phyloP scores from a whole-genome alignment of 1,140 invertebrate species.

The Sycophila sp. region DNA sequence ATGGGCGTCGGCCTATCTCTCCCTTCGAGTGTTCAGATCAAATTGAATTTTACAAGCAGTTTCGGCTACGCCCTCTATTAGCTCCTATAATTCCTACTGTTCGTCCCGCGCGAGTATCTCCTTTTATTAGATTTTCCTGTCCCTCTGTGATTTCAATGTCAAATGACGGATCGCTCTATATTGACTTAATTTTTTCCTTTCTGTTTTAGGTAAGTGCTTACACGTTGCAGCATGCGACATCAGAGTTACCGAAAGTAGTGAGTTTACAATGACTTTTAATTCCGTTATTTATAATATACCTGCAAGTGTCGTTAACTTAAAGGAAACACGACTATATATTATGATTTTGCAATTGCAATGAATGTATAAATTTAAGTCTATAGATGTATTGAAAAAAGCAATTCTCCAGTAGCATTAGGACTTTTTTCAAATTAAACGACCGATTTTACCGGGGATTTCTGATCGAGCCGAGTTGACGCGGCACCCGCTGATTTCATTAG shows the following conservation, averaged over 20 bases:
- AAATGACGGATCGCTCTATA: conserved; percentile 22
- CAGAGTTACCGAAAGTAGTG: background rate
- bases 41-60: conserved; percentile 48
- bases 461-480: conserved; percentile 34
- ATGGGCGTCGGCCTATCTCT: background rate
- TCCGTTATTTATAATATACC: too few species aligned
- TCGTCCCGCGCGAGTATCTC: background rate
- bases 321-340: too few species aligned
- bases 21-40: background rate
- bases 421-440: too few species aligned
- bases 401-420: too few species aligned
- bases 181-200: conserved; percentile 19
- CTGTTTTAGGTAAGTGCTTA: conserved; percentile 53
- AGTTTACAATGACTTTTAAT: background rate
- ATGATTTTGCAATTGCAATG: too few species aligned
- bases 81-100: conserved; percentile 30
- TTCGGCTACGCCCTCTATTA: conserved; percentile 40
- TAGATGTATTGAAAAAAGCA: too few species aligned
- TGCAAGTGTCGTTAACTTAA: too few species aligned
- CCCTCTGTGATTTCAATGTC: conserved; percentile 7
- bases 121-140: conserved; percentile 11
- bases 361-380: too few species aligned
- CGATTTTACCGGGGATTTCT: too few species aligned
- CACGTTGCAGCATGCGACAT: too few species aligned
- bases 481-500: conserved; percentile 59